Evolutionary conservation across 2,113 vertebrate species (phyloP).

Genomic region (Chlorocebus sabaeus): DNA sequence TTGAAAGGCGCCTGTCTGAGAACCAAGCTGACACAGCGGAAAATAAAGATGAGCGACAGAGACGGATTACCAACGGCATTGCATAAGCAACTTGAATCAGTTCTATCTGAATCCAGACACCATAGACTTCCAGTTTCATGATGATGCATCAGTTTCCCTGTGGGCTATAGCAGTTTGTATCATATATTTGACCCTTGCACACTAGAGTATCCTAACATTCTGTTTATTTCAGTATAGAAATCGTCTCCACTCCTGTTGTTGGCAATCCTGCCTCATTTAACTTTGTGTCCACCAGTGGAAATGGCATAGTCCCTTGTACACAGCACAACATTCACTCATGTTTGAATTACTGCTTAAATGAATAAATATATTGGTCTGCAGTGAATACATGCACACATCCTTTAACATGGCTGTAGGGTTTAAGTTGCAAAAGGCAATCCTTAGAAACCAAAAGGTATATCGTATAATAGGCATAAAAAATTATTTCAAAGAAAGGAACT

Average conservation of each 20-base stretch:
- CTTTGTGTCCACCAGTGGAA: not conserved
- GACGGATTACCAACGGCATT: rapidly evolving
- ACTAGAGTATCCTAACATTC: rapidly evolving
- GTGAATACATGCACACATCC: not conserved
- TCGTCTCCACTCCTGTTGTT: too few species aligned
- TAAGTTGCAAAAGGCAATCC: not conserved
- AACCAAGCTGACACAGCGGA: not conserved
- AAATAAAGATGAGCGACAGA: not conserved
- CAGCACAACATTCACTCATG: not conserved
- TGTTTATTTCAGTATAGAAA: not conserved
- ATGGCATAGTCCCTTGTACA: not conserved
- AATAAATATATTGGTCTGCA: not conserved
- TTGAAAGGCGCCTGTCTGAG: not conserved
- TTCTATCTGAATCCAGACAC: not conserved
- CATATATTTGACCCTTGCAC: not conserved
- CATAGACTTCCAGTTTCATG: not conserved
- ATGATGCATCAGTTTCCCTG: not conserved
- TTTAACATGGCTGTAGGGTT: not conserved
- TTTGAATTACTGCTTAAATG: not conserved
- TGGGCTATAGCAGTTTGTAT: too few species aligned
- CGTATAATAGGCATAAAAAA: not conserved
- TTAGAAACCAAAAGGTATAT: not conserved
- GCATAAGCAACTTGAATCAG: not conserved
- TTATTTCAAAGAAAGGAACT: not conserved
- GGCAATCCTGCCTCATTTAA: not conserved